Conservation (phyloP, 2,888 invertebrate species). For the Mamestra brassicae region DNA sequence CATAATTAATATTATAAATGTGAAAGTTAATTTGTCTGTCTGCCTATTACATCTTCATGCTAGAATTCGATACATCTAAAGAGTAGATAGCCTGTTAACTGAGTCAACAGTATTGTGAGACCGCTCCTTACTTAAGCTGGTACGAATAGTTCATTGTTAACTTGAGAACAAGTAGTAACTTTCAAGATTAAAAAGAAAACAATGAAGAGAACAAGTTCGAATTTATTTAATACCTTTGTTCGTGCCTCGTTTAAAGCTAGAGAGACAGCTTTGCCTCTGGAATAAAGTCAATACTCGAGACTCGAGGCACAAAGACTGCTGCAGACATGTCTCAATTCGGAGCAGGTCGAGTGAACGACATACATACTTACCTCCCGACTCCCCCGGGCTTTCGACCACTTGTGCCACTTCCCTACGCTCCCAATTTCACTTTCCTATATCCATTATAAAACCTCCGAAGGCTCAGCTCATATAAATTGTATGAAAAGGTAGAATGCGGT, state of each 20-base stretch:
- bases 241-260: conserved; percentile 2
- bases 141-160: not conserved
- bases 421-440: conserved; percentile 58
- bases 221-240: conserved; percentile 8
- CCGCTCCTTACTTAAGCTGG: not conserved
- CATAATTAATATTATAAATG: too few relatives aligned
- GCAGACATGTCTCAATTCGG: conserved; percentile 23
- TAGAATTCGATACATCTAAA: not conserved
- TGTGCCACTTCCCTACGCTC: conserved; percentile 41
- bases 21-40: too few relatives aligned
- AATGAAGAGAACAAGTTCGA: not conserved
- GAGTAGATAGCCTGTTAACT: too few relatives aligned
- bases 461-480: conserved; percentile 54
- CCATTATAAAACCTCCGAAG: conserved; percentile 54
- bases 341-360: conserved; percentile 45
- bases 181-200: not conserved
- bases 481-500: conserved; percentile 48
- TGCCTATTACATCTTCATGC: too few relatives aligned
- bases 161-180: not conserved
- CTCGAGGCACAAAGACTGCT: conserved; percentile 16
- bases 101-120: not conserved
- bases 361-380: conserved; percentile 31
- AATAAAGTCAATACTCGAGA: conserved; percentile 21
- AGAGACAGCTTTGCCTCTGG: not conserved
- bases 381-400: conserved; percentile 39